phyloP scores from a whole-genome alignment of 35 echinoderm and acorn worm species.

The Stichopus chloronotus region DNA sequence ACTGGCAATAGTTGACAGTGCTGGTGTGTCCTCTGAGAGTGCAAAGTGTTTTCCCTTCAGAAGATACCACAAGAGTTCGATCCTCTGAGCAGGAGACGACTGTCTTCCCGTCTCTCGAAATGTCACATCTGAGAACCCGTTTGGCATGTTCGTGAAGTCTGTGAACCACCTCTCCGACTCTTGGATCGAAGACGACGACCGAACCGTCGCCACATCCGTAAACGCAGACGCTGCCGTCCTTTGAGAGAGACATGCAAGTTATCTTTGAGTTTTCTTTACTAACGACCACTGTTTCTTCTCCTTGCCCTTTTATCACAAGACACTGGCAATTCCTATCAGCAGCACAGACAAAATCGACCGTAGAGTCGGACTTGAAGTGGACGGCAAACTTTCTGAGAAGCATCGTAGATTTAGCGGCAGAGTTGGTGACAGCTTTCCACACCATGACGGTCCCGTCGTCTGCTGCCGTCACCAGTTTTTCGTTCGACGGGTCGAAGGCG shows the following conservation, averaged over 20 bases:
- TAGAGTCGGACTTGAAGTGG: slow-evolving; percentile 53
- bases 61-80: slow-evolving; percentile 42
- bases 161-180: neutral
- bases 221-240: slow-evolving; percentile 51
- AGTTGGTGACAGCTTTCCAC: slow-evolving; percentile 70
- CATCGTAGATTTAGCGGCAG: slow-evolving; percentile 47
- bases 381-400: slow-evolving; percentile 76
- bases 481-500: slow-evolving; percentile 71
- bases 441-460: slow-evolving; percentile 91
- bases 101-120: slow-evolving; percentile 55
- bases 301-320: slow-evolving; percentile 67
- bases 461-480: slow-evolving; percentile 76
- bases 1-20: slow-evolving; percentile 46
- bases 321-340: slow-evolving; percentile 63
- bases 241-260: slow-evolving; percentile 25
- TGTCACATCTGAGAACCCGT: slow-evolving; percentile 35
- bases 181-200: slow-evolving; percentile 48
- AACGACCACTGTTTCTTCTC: slow-evolving; percentile 25
- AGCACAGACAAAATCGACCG: slow-evolving; percentile 66
- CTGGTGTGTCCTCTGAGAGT: slow-evolving; percentile 60
- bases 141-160: slow-evolving; percentile 35
- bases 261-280: slow-evolving; percentile 62
- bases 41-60: slow-evolving; percentile 1
- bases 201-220: slow-evolving; percentile 68
- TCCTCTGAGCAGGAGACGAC: slow-evolving; percentile 48